Percentiles rank a stretch among this genome's conserved stretches.
These are phyloP conservation scores for Micropterix aruncella DNA, from an alignment of 2,888 invertebrate species.

Conservation along the genomic window DNA sequence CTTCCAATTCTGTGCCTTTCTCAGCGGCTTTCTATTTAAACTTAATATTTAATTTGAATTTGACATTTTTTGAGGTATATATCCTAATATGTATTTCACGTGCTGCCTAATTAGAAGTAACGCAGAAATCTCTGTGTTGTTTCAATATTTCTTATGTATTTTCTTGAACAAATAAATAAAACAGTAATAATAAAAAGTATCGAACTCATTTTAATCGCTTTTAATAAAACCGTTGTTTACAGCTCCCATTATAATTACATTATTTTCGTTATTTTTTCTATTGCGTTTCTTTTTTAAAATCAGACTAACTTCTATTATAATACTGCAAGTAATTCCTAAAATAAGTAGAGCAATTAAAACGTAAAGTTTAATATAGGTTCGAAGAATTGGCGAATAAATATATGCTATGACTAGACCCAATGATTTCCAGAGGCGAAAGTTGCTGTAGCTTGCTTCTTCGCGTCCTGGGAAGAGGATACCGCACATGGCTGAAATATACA, in stretches of 20 bases:
- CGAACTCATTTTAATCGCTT: background rate
- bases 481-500: background rate
- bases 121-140: too few relatives aligned
- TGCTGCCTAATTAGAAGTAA: too few relatives aligned
- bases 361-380: background rate
- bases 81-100: too few relatives aligned
- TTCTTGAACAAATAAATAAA: too few relatives aligned
- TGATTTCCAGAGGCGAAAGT: background rate
- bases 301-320: background rate
- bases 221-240: background rate
- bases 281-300: background rate
- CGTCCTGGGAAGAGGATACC: background rate
- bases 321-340: background rate
- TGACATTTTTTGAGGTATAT: too few relatives aligned
- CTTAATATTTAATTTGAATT: too few relatives aligned
- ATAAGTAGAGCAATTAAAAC: background rate
- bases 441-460: background rate
- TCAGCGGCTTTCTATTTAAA: too few relatives aligned
- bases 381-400: background rate
- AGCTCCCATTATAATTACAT: background rate
- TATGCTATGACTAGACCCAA: background rate
- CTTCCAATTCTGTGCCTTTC: too few relatives aligned
- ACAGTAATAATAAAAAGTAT: too few relatives aligned
- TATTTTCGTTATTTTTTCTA: background rate
- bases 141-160: too few relatives aligned